phyloP scores from a whole-genome alignment of 2,113 vertebrate genomes.

The Ctenomys sociabilis region DNA sequence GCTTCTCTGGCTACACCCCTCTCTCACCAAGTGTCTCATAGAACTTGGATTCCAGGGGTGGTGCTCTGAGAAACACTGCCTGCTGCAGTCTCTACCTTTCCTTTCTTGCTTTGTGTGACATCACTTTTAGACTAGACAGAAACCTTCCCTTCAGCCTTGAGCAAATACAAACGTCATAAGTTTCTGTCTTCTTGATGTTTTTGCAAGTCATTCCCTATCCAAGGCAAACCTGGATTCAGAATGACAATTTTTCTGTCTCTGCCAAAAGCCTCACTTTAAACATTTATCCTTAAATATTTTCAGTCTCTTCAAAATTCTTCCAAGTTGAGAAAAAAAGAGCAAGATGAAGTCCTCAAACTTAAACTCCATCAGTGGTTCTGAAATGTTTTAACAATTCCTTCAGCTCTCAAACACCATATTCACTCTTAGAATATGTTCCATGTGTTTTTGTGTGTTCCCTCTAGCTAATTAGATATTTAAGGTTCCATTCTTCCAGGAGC shows the following conservation, averaged over 20 bases:
- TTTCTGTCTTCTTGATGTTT: constrained; percentile 71
- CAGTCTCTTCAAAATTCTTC: constrained; percentile 27
- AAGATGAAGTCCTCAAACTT: constrained; percentile 39
- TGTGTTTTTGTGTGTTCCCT: constrained; percentile 24
- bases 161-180: constrained; percentile 66
- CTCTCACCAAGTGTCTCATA: neutral
- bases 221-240: constrained; percentile 65
- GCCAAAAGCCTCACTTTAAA: constrained; percentile 53
- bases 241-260: constrained; percentile 67
- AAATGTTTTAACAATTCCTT: constrained; percentile 21
- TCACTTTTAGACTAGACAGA: constrained; percentile 70
- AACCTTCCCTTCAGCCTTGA: constrained; percentile 59
- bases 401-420: neutral
- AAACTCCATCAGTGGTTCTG: constrained; percentile 3
- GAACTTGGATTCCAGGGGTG: neutral
- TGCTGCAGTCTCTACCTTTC: neutral
- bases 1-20: neutral
- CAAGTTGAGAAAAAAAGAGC: constrained; percentile 6
- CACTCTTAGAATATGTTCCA: neutral
- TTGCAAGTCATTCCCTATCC: constrained; percentile 60
- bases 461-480: neutral
- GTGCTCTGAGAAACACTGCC: neutral
- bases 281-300: constrained; percentile 64
- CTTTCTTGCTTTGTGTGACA: constrained; percentile 51
- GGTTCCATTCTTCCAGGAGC: neutral